These are phyloP conservation scores for Sebastes flavidus DNA, from an alignment of 2,797 vertebrate genomes.

Conservation along the genomic window DNA sequence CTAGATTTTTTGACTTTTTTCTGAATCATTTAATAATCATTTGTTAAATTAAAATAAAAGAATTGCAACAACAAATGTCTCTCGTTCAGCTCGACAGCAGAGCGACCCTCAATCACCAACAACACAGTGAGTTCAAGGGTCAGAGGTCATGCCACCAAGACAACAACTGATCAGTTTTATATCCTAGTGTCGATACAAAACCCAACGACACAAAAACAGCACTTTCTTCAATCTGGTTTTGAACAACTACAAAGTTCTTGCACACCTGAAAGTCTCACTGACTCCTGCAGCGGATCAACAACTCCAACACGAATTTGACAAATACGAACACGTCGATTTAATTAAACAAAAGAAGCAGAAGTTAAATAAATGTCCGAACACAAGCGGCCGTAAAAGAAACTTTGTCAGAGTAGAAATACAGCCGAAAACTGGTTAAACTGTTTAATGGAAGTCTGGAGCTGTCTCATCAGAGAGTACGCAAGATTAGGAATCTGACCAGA, in stretches of 20 bases:
- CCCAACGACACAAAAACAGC: not conserved
- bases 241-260: not conserved
- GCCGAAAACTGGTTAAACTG: rapidly evolving
- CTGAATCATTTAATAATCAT: too few relatives aligned
- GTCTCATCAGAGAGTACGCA: not conserved
- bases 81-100: too few relatives aligned
- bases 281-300: not conserved
- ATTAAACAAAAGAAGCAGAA: too few relatives aligned
- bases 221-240: not conserved
- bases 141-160: not conserved
- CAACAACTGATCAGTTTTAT: not conserved
- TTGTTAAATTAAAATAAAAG: too few relatives aligned
- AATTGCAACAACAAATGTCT: too few relatives aligned
- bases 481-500: not conserved
- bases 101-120: not conserved
- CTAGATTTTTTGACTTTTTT: too few relatives aligned
- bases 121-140: not conserved
- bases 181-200: not conserved
- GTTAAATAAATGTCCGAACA: not conserved
- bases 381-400: not conserved
- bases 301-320: not conserved
- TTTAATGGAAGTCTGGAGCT: not conserved
- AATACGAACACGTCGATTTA: not conserved
- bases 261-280: not conserved
- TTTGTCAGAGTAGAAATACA: too few relatives aligned